phyloP scores from a whole-genome alignment of 2,113 vertebrate genomes.

The Electrona antarctica region DNA sequence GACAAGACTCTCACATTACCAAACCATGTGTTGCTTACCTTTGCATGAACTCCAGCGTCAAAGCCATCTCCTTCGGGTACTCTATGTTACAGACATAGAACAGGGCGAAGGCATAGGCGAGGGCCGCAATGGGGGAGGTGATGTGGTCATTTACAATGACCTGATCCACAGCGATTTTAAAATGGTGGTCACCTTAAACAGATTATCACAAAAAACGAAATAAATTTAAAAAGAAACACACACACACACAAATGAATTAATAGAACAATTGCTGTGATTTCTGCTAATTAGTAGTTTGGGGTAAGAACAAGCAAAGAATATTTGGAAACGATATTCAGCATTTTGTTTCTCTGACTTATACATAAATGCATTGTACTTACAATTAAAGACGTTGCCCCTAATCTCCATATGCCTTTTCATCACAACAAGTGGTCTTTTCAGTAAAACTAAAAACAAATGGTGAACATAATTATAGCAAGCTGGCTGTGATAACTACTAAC shows the following conservation, averaged over 20 bases:
- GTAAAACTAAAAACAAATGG: neutral
- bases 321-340: neutral
- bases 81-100: constrained; percentile 27
- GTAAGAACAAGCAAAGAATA: neutral
- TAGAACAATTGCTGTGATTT: neutral
- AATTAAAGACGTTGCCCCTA: too few species aligned
- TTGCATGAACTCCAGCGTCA: constrained; percentile 32
- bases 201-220: neutral
- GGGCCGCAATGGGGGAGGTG: constrained; percentile 17
- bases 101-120: neutral
- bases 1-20: neutral
- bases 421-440: neutral
- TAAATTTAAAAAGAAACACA: neutral
- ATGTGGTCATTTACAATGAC: constrained; percentile 22
- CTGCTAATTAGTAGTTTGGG: neutral
- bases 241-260: too few species aligned
- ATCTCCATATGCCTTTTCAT: neutral
- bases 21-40: constrained; percentile 14
- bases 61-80: constrained; percentile 18
- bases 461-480: neutral
- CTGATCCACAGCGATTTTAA: constrained; percentile 12
- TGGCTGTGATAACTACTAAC: neutral
- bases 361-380: too few species aligned
- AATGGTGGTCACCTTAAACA: constrained; percentile 12
- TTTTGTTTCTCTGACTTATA: neutral